Evolutionary conservation across 1,140 invertebrate species (phyloP).

Genomic region (Neodiprion virginianus): DNA sequence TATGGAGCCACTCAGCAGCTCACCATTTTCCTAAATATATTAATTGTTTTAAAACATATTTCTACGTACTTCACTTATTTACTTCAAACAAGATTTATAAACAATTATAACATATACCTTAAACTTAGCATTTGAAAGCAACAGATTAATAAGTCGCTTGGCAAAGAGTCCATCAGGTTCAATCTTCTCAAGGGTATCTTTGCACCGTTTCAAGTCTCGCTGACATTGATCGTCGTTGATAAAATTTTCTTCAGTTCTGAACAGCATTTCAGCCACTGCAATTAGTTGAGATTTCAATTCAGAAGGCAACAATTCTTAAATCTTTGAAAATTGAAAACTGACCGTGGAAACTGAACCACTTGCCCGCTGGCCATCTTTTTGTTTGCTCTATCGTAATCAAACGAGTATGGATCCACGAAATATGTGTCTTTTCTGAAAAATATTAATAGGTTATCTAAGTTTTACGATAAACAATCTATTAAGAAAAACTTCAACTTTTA

Average conservation of each 20-base stretch:
- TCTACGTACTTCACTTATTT: slow-evolving; percentile 13
- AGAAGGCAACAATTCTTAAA: background rate
- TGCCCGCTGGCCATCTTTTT: slow-evolving; percentile 15
- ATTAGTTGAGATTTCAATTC: too few relatives aligned
- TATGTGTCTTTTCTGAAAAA: slow-evolving; percentile 18
- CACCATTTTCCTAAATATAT: slow-evolving; percentile 33
- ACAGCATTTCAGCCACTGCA: slow-evolving; percentile 12
- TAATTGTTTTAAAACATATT: background rate
- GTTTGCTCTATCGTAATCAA: slow-evolving; percentile 35
- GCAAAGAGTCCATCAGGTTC: slow-evolving; percentile 38
- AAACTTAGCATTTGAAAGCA: slow-evolving; percentile 37
- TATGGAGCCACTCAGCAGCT: slow-evolving; percentile 34
- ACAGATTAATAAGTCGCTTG: slow-evolving; percentile 39
- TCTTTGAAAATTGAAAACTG: background rate
- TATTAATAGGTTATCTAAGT: too few relatives aligned
- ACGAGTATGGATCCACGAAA: slow-evolving; percentile 42
- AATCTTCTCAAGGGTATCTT: slow-evolving; percentile 26
- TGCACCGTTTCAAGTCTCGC: slow-evolving; percentile 13
- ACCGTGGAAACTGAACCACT: slow-evolving; percentile 2
- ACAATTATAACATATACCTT: slow-evolving; percentile 30
- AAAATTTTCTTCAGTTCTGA: background rate
- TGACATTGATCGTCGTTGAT: background rate
- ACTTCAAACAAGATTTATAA: background rate
- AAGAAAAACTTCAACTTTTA: too few relatives aligned
- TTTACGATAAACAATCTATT: too few relatives aligned